Base-by-base conservation (phyloP, 2,797 vertebrate genomes). In the Hybognathus amarus region DNA sequence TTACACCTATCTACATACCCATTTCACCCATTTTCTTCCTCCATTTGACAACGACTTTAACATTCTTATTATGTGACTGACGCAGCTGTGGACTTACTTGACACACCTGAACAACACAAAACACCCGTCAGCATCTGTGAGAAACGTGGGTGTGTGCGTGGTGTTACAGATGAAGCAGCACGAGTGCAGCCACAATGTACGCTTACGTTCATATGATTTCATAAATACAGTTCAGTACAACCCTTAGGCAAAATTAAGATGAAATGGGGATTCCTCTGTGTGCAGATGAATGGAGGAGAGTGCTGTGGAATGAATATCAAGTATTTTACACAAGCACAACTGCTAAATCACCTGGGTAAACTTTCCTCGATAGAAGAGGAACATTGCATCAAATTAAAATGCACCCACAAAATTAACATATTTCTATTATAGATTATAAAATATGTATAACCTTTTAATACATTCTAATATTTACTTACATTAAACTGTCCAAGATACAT, bases 131-230 rank as follows among this genome's bases (percentile, higher is more conserved):
- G 42, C 30, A 79, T 80, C 22, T 38, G 63, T 52, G 40, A 66
- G 24, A 22, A 30, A 64, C n/a, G 11, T 30, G 27, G 5, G 30
- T 40, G 47, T n/a, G 27, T 9, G 30, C 24, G 47, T 15, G 11
- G n/a, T n/a, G n/a, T n/a, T 30, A 56, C 10, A 4, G n/a, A 69
- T 9, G 10, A 38, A 67, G 40, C 22, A 67, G 22, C 7, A 66
- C 18, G 12, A 66, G n/a, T 45, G 42, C 24, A 61, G 67, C 13
- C 24, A 8, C 24, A 73, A 42, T 45, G 79, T 30, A 13, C 6
- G 20, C 47, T 50, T 63, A 73, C 20, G 54, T 73, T 70, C 59
- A 70, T 71, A 11, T 63, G 27, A 81, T 81, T 70, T 81, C 54
- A 36, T 71, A 47, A 59, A 20, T 56, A 22, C 12, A 61, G 68